Percentiles rank a stretch among this genome's conserved stretches.
Evolutionary conservation across 2,113 vertebrate genomes (phyloP).

Genomic region (Vireo altiloquus): DNA sequence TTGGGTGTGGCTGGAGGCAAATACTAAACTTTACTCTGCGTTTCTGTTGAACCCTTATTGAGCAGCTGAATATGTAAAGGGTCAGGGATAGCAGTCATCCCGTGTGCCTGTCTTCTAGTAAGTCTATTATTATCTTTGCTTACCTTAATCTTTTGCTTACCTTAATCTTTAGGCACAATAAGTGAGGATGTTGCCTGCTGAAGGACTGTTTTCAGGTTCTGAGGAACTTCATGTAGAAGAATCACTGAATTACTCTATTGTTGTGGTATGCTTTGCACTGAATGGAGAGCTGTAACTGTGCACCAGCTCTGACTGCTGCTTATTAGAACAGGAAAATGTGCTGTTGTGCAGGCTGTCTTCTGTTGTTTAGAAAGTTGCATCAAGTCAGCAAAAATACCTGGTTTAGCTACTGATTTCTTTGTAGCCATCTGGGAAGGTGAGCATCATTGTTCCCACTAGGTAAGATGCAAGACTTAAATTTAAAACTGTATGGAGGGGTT

Average conservation of each 20-base stretch:
- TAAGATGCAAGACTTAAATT: slow-evolving; percentile 1
- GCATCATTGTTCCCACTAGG: not conserved
- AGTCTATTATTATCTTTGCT: not conserved
- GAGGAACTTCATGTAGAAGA: not conserved
- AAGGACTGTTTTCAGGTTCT: not conserved
- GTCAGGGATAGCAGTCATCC: not conserved
- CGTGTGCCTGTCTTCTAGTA: not conserved
- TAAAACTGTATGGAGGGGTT: not conserved
- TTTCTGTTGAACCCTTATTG: not conserved
- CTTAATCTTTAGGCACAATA: not conserved
- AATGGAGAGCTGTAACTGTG: not conserved
- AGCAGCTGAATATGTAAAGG: not conserved
- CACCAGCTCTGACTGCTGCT: not conserved
- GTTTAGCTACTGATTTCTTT: slow-evolving; percentile 20
- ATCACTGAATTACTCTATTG: not conserved
- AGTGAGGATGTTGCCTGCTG: not conserved
- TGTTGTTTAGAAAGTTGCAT: slow-evolving; percentile 15
- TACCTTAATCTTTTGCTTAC: slow-evolving; percentile 21
- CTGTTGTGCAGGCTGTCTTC: not conserved
- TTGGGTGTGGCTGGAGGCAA: not conserved
- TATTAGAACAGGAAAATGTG: not conserved
- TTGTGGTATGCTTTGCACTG: not conserved
- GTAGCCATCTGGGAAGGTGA: not conserved
- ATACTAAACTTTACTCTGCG: not conserved
- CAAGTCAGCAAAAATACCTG: not conserved